Conservation (phyloP, 2,113 vertebrate species). For the Cyprinodon tularosa region DNA sequence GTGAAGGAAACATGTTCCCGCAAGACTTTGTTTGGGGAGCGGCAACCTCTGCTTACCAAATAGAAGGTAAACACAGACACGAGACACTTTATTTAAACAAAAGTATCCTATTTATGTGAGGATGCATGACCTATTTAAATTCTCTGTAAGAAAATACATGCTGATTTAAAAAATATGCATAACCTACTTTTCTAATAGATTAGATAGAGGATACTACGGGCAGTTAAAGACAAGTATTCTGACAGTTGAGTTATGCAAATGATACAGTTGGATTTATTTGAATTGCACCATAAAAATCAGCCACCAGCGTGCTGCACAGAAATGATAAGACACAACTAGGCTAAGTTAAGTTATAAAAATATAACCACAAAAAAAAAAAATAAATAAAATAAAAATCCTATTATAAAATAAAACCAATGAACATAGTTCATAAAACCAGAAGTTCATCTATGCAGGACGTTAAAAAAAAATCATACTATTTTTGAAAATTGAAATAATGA, state of each 20-base stretch:
- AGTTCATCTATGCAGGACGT: background rate
- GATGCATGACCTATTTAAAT: background rate
- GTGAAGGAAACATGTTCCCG: constrained; percentile 76
- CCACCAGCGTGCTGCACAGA: background rate
- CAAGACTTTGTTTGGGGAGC: constrained; percentile 85
- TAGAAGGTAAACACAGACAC: constrained; percentile 80
- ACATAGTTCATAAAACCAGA: no score
- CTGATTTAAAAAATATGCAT: background rate
- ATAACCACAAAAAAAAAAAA: background rate
- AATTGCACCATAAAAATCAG: background rate
- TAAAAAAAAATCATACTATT: background rate
- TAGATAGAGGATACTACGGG: no score
- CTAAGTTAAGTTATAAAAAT: background rate
- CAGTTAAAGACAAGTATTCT: no score
- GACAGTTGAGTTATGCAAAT: no score
- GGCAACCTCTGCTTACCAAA: constrained; percentile 84
- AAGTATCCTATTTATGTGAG: background rate
- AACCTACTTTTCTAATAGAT: background rate
- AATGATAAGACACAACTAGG: background rate
- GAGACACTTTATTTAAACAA: background rate
- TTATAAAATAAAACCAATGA: background rate
- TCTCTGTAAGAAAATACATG: background rate
- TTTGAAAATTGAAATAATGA: background rate
- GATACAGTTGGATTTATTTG: background rate
- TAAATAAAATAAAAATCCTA: background rate